Evolutionary conservation across 1,140 invertebrate genomes (phyloP), one percentile per base, ranked within the genome.

Genomic region (Trichogramma pretiosum): DNA sequence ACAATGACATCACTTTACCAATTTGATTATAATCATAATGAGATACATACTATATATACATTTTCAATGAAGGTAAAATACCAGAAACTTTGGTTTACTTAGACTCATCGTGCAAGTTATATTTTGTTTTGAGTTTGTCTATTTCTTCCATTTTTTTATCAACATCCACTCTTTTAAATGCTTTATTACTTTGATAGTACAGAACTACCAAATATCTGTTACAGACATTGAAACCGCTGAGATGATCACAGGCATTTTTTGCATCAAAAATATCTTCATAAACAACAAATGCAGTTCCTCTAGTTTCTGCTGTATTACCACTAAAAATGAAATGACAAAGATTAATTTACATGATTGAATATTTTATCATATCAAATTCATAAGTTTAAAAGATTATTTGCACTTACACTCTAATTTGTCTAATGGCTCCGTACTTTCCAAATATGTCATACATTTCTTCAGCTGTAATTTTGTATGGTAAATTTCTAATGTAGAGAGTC

Each of bases 391-490:
- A 41, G 37, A 24, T 34, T 10, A 37, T 8, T 2, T 30, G 35
- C 63, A 86, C 89, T 86, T 83, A 95, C 87, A 98, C 89, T 77
- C 96, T 75, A 45, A 99, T 98, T 75, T 99, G 97, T 56, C 96
- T 72, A 47, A 99, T 98, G 13, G 96, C 95, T 62, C 96, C 96
- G 77, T 98, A 99, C 79, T 99, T 99, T 26, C 97, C 96, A 80
- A 99, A 99, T 55, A 99, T 99, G 74, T 99, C 96, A 66, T 99
- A 99, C 96, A 99, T 99, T 82, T 99, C 96, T 76, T 99, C 97
- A n/a, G 90, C 90, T 42, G 94, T 98, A 45, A 99, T 99, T 78
- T 98, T 99, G 62, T 99, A 99, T 1, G 97, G 96, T 38, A 99
- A 74, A 75, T 99, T 99, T 60, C 94, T 80, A 2, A 99, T 84